Evolutionary conservation across 2,888 invertebrate genomes (phyloP), one percentile per base, ranked within the genome.

Genomic region (Listrodromus nycthemerus): DNA sequence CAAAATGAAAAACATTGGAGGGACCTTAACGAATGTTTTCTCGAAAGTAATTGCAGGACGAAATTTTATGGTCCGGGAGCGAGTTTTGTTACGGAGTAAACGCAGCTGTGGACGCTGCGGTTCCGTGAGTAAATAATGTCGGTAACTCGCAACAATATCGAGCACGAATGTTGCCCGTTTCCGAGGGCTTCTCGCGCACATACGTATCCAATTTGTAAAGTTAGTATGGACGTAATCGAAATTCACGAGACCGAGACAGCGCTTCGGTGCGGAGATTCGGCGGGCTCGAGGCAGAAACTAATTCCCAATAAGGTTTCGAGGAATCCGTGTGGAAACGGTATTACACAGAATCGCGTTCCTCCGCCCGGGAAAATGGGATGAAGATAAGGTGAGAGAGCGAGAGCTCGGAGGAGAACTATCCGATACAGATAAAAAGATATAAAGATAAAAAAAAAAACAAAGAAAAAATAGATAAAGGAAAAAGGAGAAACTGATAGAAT

Each of bases 191-290:
- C 58, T 0, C 27, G 24, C 1, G 30, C 24, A 58, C 24, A 58
- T 58, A 58, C 16, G 58, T 65, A 65, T 33, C 63, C 63, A 63
- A 30, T 63, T 19, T 45, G 48, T 48, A 61, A 74, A 74, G 63
- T 74, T 74, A 63, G 74, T n/a, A 50, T 21, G 45, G 50, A 13
- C 63, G 63, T 65, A 74, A 74, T 74, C 63, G 74, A 74, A 74
- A 74, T 74, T 74, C 65, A 75, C 65, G 74, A 52, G 61, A 48
- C n/a, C 33, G 65, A 63, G 63, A 19, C 73, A 50, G 63, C 48
- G 21, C 19, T 19, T 27, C 4, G 50, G 52, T 52, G 21, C 16
- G 16, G 24, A 24, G 50, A n/a, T 33, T 24, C 7, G 37, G 1
- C 8, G 27, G n/a, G 58, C 13, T n/a, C 3, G 33, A 52, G 5